Conservation (phyloP, 2,113 vertebrate genomes). For the Myrmecophaga tridactyla region DNA sequence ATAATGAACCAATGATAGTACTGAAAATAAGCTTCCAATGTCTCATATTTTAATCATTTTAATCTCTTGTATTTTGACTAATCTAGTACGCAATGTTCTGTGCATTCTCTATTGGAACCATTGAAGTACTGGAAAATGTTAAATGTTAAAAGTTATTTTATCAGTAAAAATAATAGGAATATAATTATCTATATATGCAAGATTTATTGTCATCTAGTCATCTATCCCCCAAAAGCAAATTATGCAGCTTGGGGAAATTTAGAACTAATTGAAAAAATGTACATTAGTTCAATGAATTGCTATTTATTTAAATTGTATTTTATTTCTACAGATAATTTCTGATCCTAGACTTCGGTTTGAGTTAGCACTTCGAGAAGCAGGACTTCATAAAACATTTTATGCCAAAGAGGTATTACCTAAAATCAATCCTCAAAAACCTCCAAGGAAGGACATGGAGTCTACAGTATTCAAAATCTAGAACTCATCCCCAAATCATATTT, state of each 20-base stretch:
- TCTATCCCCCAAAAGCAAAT: not conserved
- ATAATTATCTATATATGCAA: not conserved
- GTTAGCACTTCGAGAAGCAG: slow-evolving; percentile 91
- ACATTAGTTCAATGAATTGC: slow-evolving; percentile 1
- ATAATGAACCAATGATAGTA: not conserved
- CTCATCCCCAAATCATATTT: not conserved
- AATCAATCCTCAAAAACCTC: slow-evolving; percentile 88
- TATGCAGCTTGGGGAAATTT: not conserved
- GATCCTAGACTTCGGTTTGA: slow-evolving; percentile 92
- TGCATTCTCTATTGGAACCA: not conserved
- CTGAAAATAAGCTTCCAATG: slow-evolving; percentile 34
- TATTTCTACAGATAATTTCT: slow-evolving; percentile 89
- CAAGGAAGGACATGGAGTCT: slow-evolving; percentile 90
- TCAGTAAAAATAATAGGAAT: not conserved
- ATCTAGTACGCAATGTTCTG: not conserved
- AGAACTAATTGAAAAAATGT: not conserved
- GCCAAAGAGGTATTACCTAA: slow-evolving; percentile 88
- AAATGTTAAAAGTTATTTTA: not conserved
- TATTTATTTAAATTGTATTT: slow-evolving; percentile 47
- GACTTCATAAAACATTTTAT: slow-evolving; percentile 90
- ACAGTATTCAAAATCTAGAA: slow-evolving; percentile 81
- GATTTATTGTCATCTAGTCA: not conserved
- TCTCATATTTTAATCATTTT: slow-evolving; percentile 37
- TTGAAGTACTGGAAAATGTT: not conserved
- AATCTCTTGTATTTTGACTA: slow-evolving; percentile 25